phyloP scores from a whole-genome alignment of 2,113 vertebrate species.

The Haemorhous mexicanus region DNA sequence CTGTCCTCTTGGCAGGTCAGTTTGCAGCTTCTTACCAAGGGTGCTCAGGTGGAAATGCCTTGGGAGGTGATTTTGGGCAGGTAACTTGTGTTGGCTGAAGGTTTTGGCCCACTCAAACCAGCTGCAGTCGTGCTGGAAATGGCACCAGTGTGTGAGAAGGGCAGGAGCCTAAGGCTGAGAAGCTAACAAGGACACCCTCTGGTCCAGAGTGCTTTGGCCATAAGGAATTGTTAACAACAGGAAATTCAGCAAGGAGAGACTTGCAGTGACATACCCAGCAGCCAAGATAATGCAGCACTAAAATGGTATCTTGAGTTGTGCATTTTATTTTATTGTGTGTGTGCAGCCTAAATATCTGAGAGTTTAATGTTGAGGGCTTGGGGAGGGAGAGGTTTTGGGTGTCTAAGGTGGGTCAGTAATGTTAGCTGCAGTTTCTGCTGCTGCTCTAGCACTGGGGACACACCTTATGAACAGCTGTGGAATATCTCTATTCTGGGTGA shows the following conservation, averaged over 20 bases:
- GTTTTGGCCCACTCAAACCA: background rate
- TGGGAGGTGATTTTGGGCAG: background rate
- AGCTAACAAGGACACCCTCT: rapidly evolving
- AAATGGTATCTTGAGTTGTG: background rate
- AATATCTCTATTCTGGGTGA: rapidly evolving
- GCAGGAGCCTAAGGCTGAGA: rapidly evolving
- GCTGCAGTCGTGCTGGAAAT: background rate
- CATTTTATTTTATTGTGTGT: background rate
- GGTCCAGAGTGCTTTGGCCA: background rate
- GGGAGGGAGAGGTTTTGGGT: background rate
- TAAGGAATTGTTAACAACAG: background rate
- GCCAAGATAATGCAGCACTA: background rate
- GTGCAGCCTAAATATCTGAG: background rate
- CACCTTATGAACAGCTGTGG: background rate
- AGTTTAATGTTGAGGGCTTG: background rate
- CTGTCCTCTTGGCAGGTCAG: background rate
- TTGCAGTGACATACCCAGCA: too few species aligned
- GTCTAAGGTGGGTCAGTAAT: background rate
- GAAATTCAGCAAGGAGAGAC: background rate
- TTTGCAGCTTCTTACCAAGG: background rate
- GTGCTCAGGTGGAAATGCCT: background rate
- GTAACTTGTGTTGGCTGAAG: background rate
- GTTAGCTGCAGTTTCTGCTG: background rate
- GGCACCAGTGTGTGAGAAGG: too few species aligned
- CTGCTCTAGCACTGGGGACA: background rate